These are phyloP conservation scores for Hirundichthys speculiger DNA, from an alignment of 2,113 vertebrate genomes.

Conservation along the genomic window DNA sequence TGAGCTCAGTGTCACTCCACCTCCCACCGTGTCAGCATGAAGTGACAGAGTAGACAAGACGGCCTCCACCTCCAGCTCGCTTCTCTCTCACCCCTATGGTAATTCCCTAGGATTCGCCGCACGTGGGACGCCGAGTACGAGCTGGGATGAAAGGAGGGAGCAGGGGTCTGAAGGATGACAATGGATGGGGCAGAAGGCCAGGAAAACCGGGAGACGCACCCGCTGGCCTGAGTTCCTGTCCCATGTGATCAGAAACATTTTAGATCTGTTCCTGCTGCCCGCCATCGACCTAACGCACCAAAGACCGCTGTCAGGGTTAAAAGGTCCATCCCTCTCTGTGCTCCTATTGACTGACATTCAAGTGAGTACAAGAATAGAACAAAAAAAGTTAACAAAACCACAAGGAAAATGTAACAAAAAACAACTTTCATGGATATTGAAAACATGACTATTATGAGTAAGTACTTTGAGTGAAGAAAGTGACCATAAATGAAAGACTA, in stretches of 20 bases:
- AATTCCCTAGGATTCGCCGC: constrained; percentile 59
- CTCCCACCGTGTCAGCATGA: constrained; percentile 76
- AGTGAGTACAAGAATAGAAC: constrained; percentile 20
- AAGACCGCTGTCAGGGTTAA: constrained; percentile 57
- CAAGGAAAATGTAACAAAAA: constrained; percentile 11
- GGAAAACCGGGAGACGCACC: constrained; percentile 46
- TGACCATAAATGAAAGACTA: constrained; percentile 54
- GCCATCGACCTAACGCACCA: constrained; percentile 39
- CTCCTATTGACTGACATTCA: constrained; percentile 25
- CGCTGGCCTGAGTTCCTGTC: constrained; percentile 56
- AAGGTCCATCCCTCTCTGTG: constrained; percentile 49
- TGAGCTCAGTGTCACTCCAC: constrained; percentile 75
- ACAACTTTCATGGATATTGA: constrained; percentile 30
- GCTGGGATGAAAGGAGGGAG: constrained; percentile 55
- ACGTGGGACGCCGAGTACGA: constrained; percentile 63
- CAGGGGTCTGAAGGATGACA: constrained; percentile 56
- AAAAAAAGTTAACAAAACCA: constrained; percentile 22
- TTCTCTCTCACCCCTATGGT: constrained; percentile 37
- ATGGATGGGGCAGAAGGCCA: constrained; percentile 64
- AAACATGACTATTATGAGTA: constrained; percentile 48
- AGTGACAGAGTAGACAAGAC: constrained; percentile 69
- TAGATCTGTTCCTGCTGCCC: constrained; percentile 65
- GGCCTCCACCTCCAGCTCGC: constrained; percentile 19
- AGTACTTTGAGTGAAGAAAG: constrained; percentile 36
- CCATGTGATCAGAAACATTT: constrained; percentile 63